Base-by-base conservation (phyloP, 2,888 invertebrate species). In the Eupelmus urozonus region DNA sequence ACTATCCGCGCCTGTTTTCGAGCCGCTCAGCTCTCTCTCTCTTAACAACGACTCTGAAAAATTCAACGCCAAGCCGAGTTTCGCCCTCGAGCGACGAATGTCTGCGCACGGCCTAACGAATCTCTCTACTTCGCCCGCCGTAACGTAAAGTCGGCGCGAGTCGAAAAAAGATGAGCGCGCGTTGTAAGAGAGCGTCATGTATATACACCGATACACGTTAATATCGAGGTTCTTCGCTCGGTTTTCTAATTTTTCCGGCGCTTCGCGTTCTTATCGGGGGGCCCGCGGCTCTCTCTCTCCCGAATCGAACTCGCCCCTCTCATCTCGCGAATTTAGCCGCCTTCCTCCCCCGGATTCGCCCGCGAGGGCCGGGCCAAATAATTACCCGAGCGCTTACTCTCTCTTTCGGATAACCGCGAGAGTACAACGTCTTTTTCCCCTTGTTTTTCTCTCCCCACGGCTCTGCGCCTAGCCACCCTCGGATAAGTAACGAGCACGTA, bases 341-440 rank as follows among this genome's bases (percentile, higher is more conserved):
- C 27, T 2, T 34, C 51, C 40, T 23, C 34, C 51, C 18, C 76
- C 60, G 62, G 69, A 75, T 51, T 73, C 74, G 66, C 34, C 79
- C 73, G 60, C 60, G 72, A 76, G 81, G 80, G 76, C 63, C 55
- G 23, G 53, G 79, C 34, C 82, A 82, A 82, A 83, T 80, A 80
- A 83, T 83, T 82, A 81, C 78, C 82, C 77, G 79, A 66, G 70
- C 82, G 82, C 76, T 80, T 60, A 73, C 76, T 34, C 9, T 34
- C 34, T 9, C 9, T 34, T 34, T 34, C 65, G 78, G 76, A 72
- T 75, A 72, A 76, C 76, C 62, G 59, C 79, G 71, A 69, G 51
- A 69, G 57, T 65, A 72, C 70, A 62, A 63, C 76, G 18, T 74
- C 69, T 79, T 79, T 78, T 71, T 49, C 49, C n/a, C 13, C n/a